Percentiles rank a stretch among this genome's conserved stretches.
These are phyloP conservation scores for Limosa lapponica DNA, from an alignment of 2,797 vertebrate species.

Conservation along the genomic window DNA sequence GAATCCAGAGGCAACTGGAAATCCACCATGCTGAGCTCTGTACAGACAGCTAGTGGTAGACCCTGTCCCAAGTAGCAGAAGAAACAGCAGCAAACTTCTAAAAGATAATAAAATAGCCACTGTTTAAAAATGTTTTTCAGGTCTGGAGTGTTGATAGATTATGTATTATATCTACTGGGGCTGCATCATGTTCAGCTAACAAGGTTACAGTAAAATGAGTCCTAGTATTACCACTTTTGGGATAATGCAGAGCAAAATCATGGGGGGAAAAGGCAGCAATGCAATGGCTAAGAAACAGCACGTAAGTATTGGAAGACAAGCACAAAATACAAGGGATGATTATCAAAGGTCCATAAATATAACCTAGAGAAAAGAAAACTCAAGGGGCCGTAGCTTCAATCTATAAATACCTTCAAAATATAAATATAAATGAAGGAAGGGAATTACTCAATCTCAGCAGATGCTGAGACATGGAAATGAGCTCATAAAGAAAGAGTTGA, in stretches of 20 bases:
- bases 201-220: background rate
- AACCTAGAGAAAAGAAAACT: conserved; percentile 16
- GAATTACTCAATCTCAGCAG: conserved; percentile 8
- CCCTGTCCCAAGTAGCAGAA: background rate
- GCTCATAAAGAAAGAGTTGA: background rate
- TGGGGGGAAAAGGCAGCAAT: rapidly evolving
- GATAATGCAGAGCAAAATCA: background rate
- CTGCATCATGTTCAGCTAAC: background rate
- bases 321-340: background rate
- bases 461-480: background rate
- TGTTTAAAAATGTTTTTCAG: background rate
- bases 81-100: background rate
- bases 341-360: conserved; percentile 8
- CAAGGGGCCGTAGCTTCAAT: background rate
- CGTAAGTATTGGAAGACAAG: background rate
- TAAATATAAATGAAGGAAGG: conserved; percentile 31
- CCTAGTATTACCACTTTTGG: background rate
- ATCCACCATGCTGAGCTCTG: background rate
- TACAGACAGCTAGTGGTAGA: background rate
- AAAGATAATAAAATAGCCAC: background rate
- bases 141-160: background rate
- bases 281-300: background rate
- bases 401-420: conserved; percentile 38
- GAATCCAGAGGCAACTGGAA: background rate
- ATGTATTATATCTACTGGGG: background rate